A percentile compares a stretch with the other conserved stretches of the same genome.
These are phyloP conservation scores for Aurelia sp. DNA, from an alignment of 30 jellyfish, hydroid and myxozoan genomes.

Conservation along the genomic window DNA sequence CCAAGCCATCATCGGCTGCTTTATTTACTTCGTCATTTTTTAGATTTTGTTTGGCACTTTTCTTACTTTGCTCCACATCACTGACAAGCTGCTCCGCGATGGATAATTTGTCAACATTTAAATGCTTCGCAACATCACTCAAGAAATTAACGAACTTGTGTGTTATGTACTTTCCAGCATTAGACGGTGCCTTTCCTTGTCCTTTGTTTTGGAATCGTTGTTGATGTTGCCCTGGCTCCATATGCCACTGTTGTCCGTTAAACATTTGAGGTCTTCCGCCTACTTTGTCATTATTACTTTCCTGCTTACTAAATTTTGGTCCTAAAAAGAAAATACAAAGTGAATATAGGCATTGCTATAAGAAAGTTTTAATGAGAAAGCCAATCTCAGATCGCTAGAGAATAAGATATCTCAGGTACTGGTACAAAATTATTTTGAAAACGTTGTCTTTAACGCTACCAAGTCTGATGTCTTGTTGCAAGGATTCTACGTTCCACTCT, in stretches of 20 bases:
- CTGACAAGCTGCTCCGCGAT: slow-evolving; percentile 77
- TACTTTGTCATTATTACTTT: slow-evolving; percentile 11
- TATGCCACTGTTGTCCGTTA: slow-evolving; percentile 55
- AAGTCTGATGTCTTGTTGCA: too few species aligned
- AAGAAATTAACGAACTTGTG: slow-evolving; percentile 63
- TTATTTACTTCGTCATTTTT: not conserved
- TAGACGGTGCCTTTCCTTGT: not conserved
- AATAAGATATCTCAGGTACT: too few species aligned
- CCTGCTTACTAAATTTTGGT: slow-evolving; percentile 43
- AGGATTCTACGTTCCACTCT: too few species aligned
- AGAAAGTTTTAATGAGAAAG: too few species aligned
- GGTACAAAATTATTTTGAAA: too few species aligned
- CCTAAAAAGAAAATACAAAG: not conserved
- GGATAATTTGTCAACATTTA: slow-evolving; percentile 66
- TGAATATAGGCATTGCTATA: too few species aligned
- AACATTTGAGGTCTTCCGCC: slow-evolving; percentile 40
- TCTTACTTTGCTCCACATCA: slow-evolving; percentile 63
- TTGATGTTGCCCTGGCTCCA: slow-evolving; percentile 43
- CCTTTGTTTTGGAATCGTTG: not conserved
- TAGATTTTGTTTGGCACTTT: not conserved
- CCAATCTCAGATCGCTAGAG: too few species aligned
- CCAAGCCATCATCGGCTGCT: slow-evolving; percentile 8
- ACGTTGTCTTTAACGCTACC: too few species aligned
- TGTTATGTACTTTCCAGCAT: slow-evolving; percentile 54
- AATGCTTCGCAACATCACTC: slow-evolving; percentile 66